Evolutionary conservation across 2,888 invertebrate species (phyloP), one percentile per base, ranked within the genome.

Genomic region (Oscheius sp.): DNA sequence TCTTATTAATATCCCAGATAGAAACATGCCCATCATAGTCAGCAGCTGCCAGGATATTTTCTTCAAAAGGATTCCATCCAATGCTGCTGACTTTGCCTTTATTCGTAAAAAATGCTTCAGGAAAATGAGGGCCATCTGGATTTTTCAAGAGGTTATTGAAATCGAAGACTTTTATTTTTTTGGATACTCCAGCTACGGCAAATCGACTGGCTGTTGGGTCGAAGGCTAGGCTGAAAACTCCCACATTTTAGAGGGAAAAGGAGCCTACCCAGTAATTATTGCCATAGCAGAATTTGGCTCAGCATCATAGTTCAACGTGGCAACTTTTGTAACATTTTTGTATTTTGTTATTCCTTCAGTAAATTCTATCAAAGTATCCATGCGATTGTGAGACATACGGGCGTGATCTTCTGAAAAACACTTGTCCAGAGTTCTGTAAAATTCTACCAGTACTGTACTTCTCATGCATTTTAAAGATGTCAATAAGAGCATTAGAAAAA

Each of bases 181-280:
- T 95, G 0, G 95, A 95, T 12, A 96, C 95, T 2, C 96, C 96
- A 45, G 96, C 96, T 83, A 96, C 95, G 0, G 96, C 96, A 90
- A 96, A 95, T 89, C 93, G 94, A 90, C 96, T 96, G 89, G 94
- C 93, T 89, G 96, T 96, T 89, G 95, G 94, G 89, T 96, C 96
- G 90, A 96, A 96, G 89, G 96, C 96, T 83, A 96, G 95, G 85
- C 95, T 95, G 55, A 23, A 55, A 55, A 3, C 25, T 55, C 23
- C 13, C 6, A 55, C 5, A 7, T 6, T 25, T 55, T 55, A 6
- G 16, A 21, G 23, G 21, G 7, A 25, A 13, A 5, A 18, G 13
- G 18, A 13, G 21, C 5, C 3, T 49, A 49, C 49, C 49, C 21
- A 25, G 91, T 91, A 0, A 91, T 91, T 77, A 91, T 91, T 81